phyloP scores from a whole-genome alignment of 92 coral and sea anemone genomes.

The Heliopora coerulea region DNA sequence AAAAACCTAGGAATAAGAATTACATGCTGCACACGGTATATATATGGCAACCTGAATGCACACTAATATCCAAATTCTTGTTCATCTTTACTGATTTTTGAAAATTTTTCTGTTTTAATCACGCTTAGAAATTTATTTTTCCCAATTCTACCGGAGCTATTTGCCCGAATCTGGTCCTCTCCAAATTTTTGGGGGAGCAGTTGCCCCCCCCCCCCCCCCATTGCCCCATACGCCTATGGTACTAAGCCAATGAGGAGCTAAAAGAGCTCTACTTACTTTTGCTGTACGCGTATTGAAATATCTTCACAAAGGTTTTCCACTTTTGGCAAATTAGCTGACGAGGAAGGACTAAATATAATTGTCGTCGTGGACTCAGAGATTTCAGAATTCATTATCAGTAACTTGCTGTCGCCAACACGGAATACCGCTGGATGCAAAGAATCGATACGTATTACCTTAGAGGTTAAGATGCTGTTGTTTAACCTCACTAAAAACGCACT shows the following conservation, averaged over 20 bases:
- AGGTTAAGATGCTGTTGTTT: slow-evolving; percentile 60
- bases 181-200: too few relatives aligned
- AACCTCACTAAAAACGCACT: slow-evolving; percentile 66
- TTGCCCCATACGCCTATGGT: not conserved
- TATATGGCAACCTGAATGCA: too few relatives aligned
- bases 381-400: slow-evolving; percentile 83
- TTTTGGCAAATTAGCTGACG: slow-evolving; percentile 77
- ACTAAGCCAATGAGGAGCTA: not conserved
- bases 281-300: slow-evolving; percentile 65
- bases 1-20: too few relatives aligned
- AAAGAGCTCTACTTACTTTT: slow-evolving; percentile 70
- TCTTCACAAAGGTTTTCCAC: slow-evolving; percentile 86
- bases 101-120: too few relatives aligned
- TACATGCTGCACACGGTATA: too few relatives aligned
- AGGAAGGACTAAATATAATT: slow-evolving; percentile 72
- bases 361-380: slow-evolving; percentile 84
- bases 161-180: too few relatives aligned
- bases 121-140: too few relatives aligned
- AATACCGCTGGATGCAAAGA: slow-evolving; percentile 73
- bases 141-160: too few relatives aligned
- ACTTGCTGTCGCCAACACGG: slow-evolving; percentile 66
- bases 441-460: slow-evolving; percentile 69
- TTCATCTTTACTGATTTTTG: too few relatives aligned
- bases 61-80: too few relatives aligned
- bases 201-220: too few relatives aligned